Base-by-base conservation (phyloP, 2,797 vertebrate species). In the Rhinatrema bivittatum region DNA sequence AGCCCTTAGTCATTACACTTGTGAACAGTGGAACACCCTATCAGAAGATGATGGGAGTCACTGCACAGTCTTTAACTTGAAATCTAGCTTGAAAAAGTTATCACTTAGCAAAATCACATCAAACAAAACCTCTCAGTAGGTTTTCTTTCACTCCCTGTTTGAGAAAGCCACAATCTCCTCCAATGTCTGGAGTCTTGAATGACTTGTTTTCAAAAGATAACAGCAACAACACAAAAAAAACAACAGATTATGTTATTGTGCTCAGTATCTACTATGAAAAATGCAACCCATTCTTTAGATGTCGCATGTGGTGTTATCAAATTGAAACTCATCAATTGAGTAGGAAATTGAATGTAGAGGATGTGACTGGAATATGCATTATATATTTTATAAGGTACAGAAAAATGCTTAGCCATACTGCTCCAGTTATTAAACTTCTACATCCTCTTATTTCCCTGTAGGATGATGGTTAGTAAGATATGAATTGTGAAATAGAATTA, bases 51-150 rank as follows among this genome's bases (percentile, higher is more conserved):
- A 20, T 37, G 42, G 32, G 32, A 45, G 51, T 20, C 15, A 17
- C 22, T 17, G 30, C 1, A 50, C 39, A 36, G 15, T 29, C 7
- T 19, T 36, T 25, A 21, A 22, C 41, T 36, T 25, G 49, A 46
- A 36, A 43, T 28, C 41, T 40, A 42, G 20, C 40, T 49, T 42
- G 42, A 38, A 46, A 60, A 62, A 33, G 18, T n/a, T 28, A 42
- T 51, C 15, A 50, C 15, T 20, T 31, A 49, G 21, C 20, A 40
- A 33, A 32, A 46, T 5, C 14, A 31, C 42, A 29, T 37, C 27
- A 41, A 46, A 32, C 0, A 10, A 10, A 33, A 14, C 12, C 32
- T 25, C 8, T 31, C 13, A 46, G 25, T 25, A 17, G 33, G 11
- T 3, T 7, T 7, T 16, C 33, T 19, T 5, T 10, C 18, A 39